phyloP scores from a whole-genome alignment of 1,140 invertebrate genomes.

The Paramacrobiotus metropolitanus region DNA sequence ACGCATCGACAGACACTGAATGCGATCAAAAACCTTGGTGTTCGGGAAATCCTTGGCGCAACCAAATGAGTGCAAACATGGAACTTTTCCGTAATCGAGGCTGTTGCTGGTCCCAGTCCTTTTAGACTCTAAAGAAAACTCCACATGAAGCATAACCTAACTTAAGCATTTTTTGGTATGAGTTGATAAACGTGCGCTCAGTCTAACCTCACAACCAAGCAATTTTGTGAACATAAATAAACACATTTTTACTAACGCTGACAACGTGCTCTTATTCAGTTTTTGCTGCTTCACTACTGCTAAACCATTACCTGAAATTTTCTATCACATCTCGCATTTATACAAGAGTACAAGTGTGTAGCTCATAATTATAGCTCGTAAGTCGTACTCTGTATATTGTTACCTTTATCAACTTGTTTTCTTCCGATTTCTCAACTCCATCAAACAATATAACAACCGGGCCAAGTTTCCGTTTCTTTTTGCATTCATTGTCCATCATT shows the following conservation, averaged over 20 bases:
- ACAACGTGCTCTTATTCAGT: too few species aligned
- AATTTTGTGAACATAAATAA: too few species aligned
- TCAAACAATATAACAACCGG: neutral
- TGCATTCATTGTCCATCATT: neutral
- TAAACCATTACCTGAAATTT: neutral
- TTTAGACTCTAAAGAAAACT: too few species aligned
- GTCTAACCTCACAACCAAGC: too few species aligned
- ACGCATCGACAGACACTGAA: neutral
- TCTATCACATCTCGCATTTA: neutral
- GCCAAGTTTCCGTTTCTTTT: slow-evolving; percentile 1
- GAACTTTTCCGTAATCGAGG: neutral
- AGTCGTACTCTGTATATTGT: neutral
- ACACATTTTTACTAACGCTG: too few species aligned
- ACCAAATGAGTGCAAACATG: neutral
- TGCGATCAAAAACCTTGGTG: neutral
- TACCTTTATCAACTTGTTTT: slow-evolving; percentile 3
- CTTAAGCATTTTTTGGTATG: too few species aligned
- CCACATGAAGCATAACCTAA: too few species aligned
- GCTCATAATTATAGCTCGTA: too few species aligned
- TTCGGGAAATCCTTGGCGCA: neutral
- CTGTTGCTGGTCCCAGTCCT: neutral
- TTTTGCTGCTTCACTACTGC: neutral
- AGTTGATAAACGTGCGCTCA: too few species aligned
- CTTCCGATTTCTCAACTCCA: neutral
- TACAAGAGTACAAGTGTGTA: too few species aligned